phyloP scores from a whole-genome alignment of 2,797 vertebrate genomes.

The Psittacula echo region DNA sequence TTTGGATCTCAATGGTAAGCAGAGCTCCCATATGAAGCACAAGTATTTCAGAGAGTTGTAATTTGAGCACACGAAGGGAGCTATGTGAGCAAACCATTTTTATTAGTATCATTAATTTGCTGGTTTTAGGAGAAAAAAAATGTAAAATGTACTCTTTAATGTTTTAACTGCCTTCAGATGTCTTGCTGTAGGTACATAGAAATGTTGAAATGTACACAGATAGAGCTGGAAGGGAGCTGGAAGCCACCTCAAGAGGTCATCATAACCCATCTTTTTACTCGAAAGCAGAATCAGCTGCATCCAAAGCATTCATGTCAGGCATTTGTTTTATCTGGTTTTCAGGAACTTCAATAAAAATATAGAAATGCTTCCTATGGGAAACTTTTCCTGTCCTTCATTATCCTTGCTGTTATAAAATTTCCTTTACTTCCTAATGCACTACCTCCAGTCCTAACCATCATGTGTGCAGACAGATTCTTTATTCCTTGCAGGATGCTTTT shows the following conservation, averaged over 20 bases:
- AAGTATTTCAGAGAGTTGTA: constrained; percentile 52
- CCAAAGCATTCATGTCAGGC: background rate
- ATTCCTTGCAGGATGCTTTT: background rate
- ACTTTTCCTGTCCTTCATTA: background rate
- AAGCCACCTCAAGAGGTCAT: constrained; percentile 23
- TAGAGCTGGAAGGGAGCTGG: constrained; percentile 13
- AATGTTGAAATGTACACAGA: background rate
- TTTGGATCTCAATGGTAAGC: background rate
- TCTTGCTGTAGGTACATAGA: background rate
- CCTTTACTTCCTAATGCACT: background rate
- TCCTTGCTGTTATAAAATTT: background rate
- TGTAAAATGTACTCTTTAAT: background rate
- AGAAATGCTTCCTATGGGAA: background rate
- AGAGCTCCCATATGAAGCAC: constrained; percentile 20
- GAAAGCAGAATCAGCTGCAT: background rate
- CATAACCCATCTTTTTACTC: background rate
- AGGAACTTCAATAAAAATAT: background rate
- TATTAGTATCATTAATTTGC: constrained; percentile 48
- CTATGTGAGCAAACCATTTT: constrained; percentile 4
- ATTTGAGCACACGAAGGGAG: constrained; percentile 27
- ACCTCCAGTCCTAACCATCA: background rate
- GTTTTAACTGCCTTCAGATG: constrained; percentile 22
- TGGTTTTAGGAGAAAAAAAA: constrained; percentile 30
- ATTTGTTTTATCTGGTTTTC: constrained; percentile 2
- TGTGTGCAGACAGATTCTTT: background rate